These are phyloP conservation scores for Agonopterix arenella DNA, from an alignment of 2,888 invertebrate genomes.

Conservation along the genomic window DNA sequence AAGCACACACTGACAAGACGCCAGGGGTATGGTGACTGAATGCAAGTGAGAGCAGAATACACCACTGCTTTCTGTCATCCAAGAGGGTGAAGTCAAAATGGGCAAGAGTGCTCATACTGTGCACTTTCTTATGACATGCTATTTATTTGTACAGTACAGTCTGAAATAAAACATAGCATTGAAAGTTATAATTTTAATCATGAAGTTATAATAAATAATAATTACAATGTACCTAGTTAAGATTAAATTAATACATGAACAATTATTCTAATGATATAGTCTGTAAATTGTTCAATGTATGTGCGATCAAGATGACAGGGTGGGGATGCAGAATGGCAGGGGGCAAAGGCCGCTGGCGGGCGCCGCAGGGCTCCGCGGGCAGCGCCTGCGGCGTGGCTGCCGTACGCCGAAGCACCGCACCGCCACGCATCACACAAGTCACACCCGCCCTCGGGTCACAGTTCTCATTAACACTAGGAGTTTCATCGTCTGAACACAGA, in stretches of 20 bases:
- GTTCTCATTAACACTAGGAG: conserved; percentile 56
- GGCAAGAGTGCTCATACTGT: no score
- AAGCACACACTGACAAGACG: no score
- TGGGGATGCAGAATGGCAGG: conserved; percentile 59
- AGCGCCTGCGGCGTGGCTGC: conserved; percentile 57
- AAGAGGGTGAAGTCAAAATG: no score
- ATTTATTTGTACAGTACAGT: not conserved
- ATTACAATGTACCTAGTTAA: conserved; percentile 37
- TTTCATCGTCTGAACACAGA: conserved; percentile 82
- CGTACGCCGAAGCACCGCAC: conserved; percentile 53
- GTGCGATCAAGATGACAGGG: conserved; percentile 62
- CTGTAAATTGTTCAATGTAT: conserved; percentile 63
- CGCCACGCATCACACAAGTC: conserved; percentile 58
- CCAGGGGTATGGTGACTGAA: no score
- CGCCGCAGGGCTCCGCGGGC: conserved; percentile 63
- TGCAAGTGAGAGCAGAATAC: no score
- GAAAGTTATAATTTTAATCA: conserved; percentile 51
- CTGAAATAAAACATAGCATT: conserved; percentile 33
- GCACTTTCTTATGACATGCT: no score
- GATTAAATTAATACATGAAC: conserved; percentile 39
- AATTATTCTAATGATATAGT: conserved; percentile 68
- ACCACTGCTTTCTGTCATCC: no score
- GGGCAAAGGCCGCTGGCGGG: conserved; percentile 52
- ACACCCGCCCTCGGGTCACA: conserved; percentile 61
- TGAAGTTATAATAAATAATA: conserved; percentile 59